Percentiles rank a stretch among this genome's conserved stretches.
These are phyloP conservation scores for Hemiprocne comata DNA, from an alignment of 2,113 vertebrate genomes.

Conservation along the genomic window DNA sequence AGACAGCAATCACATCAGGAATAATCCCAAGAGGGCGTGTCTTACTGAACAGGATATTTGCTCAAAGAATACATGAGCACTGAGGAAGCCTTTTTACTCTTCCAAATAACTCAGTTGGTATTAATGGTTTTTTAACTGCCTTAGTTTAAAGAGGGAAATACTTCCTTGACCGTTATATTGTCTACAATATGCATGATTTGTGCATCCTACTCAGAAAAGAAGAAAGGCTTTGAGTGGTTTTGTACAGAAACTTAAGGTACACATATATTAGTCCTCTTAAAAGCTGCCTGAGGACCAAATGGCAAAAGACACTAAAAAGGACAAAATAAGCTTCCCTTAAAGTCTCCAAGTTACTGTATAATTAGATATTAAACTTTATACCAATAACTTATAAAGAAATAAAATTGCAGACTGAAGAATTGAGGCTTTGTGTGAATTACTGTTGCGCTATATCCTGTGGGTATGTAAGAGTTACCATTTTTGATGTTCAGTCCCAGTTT, in stretches of 20 bases:
- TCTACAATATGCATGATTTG: constrained; percentile 70
- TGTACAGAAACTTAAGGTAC: constrained; percentile 55
- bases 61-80: constrained; percentile 47
- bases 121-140: constrained; percentile 42
- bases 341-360: constrained; percentile 49
- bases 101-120: constrained; percentile 39
- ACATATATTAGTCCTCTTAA: constrained; percentile 44
- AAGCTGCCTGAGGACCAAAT: constrained; percentile 33
- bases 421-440: constrained; percentile 44
- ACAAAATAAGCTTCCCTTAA: constrained; percentile 64
- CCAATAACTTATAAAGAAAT: constrained; percentile 57
- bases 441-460: background rate
- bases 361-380: constrained; percentile 64
- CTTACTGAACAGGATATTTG: background rate
- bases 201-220: constrained; percentile 51
- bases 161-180: constrained; percentile 50
- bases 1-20: constrained; percentile 40
- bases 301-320: constrained; percentile 48
- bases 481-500: background rate
- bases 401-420: constrained; percentile 61
- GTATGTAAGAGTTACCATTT: background rate
- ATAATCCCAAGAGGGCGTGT: background rate
- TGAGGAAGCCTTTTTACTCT: constrained; percentile 47
- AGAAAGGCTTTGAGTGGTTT: constrained; percentile 30
- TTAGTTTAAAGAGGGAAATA: constrained; percentile 61